These are phyloP conservation scores for Pseudomugil gertrudae DNA, from an alignment of 2,797 vertebrate genomes.

Conservation along the genomic window DNA sequence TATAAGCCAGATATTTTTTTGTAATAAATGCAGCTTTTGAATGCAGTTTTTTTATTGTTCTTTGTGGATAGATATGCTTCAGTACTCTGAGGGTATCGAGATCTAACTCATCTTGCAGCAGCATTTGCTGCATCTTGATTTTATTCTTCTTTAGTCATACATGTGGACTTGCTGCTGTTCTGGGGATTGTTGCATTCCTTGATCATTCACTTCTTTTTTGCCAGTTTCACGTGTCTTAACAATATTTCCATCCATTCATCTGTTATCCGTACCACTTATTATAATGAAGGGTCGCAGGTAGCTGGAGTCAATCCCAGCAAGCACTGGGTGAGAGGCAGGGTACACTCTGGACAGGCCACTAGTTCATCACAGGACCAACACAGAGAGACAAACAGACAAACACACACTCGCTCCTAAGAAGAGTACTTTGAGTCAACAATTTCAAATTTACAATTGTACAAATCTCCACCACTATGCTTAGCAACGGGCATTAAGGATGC, in stretches of 20 bases:
- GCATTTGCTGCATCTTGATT: background rate
- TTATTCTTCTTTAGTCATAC: background rate
- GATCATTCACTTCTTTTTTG: background rate
- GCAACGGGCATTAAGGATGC: too few species aligned
- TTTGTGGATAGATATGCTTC: constrained; percentile 30
- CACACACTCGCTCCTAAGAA: too few species aligned
- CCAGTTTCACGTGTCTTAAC: background rate
- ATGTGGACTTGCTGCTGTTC: background rate
- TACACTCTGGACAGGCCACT: too few species aligned
- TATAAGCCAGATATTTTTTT: constrained; percentile 59
- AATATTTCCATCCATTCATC: too few species aligned
- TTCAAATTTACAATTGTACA: background rate
- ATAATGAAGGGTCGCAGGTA: too few species aligned
- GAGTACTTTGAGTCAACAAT: background rate
- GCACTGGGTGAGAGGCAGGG: too few species aligned
- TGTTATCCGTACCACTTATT: too few species aligned
- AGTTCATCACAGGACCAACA: too few species aligned
- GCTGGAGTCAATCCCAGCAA: too few species aligned
- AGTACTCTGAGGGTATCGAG: constrained; percentile 24
- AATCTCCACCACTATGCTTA: background rate
- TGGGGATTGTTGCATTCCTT: background rate
- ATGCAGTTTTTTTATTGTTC: constrained; percentile 33
- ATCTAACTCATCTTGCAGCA: too few species aligned
- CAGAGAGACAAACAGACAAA: too few species aligned
- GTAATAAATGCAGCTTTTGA: constrained; percentile 42